Conservation (phyloP, 2,113 vertebrate genomes). For the Pipra filicauda region DNA sequence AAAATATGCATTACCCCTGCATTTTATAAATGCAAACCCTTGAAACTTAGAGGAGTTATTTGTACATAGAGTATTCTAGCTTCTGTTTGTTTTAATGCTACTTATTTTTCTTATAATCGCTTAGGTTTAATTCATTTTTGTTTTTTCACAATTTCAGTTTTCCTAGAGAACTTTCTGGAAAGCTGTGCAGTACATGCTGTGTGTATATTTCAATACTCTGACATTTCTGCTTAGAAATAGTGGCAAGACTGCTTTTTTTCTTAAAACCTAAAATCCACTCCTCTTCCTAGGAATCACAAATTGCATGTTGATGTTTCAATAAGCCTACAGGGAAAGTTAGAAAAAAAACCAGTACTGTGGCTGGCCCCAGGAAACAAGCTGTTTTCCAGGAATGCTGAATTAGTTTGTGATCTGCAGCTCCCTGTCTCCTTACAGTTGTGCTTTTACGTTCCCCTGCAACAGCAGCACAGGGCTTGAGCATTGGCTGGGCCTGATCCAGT, state of each 20-base stretch:
- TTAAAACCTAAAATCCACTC: background rate
- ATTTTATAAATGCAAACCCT: background rate
- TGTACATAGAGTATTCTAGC: background rate
- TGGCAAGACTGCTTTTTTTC: background rate
- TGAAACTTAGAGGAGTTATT: background rate
- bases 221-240: background rate
- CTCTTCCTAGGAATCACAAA: background rate
- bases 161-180: background rate
- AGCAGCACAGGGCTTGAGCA: background rate
- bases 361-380: background rate
- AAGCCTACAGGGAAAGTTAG: background rate
- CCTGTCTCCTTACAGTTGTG: background rate
- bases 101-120: background rate
- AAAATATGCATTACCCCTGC: background rate
- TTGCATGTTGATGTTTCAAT: background rate
- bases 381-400: conserved; percentile 1
- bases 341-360: background rate
- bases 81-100: background rate
- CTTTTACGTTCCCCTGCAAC: background rate
- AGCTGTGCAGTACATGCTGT: background rate
- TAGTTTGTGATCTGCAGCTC: background rate
- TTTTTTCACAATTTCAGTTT: background rate
- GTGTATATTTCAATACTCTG: background rate
- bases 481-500: background rate
- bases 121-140: background rate